Base-by-base conservation (phyloP, 2,888 invertebrate genomes). In the Pelosia muscerda region DNA sequence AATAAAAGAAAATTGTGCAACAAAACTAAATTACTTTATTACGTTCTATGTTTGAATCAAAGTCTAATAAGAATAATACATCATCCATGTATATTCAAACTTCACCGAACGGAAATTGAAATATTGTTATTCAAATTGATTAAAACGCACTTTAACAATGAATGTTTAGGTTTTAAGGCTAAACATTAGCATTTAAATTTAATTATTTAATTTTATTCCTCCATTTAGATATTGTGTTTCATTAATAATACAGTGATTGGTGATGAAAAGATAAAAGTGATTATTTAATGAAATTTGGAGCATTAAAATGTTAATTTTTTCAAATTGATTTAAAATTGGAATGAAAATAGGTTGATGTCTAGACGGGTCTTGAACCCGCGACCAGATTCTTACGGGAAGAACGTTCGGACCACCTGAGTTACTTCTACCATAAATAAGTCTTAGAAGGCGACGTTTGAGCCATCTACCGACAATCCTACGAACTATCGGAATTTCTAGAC, bases 191-290 rank as follows among this genome's bases (percentile, higher is more conserved):
- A 63, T 69, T 69, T 59, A 68, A 58, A 69, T 66, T 67, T 71
- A 59, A 55, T 63, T 64, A 58, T 58, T 31, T 55, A 58, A 64
- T 65, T 64, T 54, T 66, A 66, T 66, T 60, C 69, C 57, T 92
- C 89, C 88, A 90, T 87, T 87, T 82, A 73, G 66, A 80, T 75
- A 76, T 71, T 57, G 25, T 68, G 74, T 77, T 88, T 85, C 79
- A 78, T 79, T 83, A 68, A 79, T 73, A 86, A 80, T 80, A 69
- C 69, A 63, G 61, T 68, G 34, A 59, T 31, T n/a, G 4, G n/a
- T 63, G 49, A 68, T 19, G 42, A 42, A 34, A 34, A 19, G 15
- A 4, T 38, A 38, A 28, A 1, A 34, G 34, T 34, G 34, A 3
- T 11, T 10, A 34, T 2, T 3, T n/a, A n/a, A n/a, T n/a, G n/a